A percentile compares a stretch with the other conserved stretches of the same genome.
Conservation (phyloP, 2,797 vertebrate species). For the Poeciliopsis paucimaculata region DNA sequence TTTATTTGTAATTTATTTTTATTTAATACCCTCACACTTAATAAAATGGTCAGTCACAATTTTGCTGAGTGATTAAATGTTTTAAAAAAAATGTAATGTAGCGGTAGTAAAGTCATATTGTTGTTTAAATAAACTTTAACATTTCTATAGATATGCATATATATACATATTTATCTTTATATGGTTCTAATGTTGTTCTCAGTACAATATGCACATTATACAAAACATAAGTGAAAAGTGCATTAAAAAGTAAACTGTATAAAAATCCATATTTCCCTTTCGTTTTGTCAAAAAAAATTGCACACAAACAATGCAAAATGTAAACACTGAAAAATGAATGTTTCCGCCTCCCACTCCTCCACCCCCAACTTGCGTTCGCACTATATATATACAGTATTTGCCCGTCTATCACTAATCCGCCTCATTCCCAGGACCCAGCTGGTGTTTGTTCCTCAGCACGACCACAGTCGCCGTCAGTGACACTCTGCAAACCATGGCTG, state of each 20-base stretch:
- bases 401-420: slow-evolving; percentile 68
- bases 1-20: neutral
- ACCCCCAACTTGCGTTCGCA: neutral
- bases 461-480: slow-evolving; percentile 6
- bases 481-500: slow-evolving; percentile 11
- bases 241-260: neutral
- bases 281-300: neutral
- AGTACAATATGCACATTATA: neutral
- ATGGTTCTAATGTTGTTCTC: neutral
- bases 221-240: neutral
- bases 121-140: neutral
- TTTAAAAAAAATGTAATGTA: too few relatives aligned
- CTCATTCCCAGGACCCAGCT: slow-evolving; percentile 60
- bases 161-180: too few relatives aligned
- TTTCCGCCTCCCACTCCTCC: neutral
- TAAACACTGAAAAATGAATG: neutral
- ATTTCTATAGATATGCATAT: neutral
- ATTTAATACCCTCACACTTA: neutral
- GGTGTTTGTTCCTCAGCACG: slow-evolving; percentile 24
- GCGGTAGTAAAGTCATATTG: neutral
- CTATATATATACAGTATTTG: slow-evolving; percentile 9
- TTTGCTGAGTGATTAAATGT: neutral
- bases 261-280: neutral
- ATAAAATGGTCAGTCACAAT: neutral
- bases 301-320: neutral